phyloP scores from a whole-genome alignment of 2,113 vertebrate species.

The Polypterus bichir region DNA sequence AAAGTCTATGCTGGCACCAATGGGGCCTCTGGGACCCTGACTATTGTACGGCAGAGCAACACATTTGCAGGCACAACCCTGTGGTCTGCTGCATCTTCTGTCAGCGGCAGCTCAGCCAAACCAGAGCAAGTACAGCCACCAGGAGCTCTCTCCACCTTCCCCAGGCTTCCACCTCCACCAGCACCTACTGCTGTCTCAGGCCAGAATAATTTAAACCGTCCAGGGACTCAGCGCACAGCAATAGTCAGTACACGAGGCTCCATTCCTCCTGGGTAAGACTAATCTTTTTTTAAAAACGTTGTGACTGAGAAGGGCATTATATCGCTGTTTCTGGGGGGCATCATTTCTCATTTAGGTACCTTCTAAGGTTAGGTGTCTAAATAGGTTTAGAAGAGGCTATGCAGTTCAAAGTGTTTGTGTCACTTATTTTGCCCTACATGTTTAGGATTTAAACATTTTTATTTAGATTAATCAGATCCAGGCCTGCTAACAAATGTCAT shows the following conservation, averaged over 20 bases:
- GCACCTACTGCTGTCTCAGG: constrained; percentile 57
- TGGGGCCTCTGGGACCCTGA: constrained; percentile 26
- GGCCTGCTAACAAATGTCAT: too few species aligned
- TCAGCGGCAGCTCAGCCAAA: constrained; percentile 30
- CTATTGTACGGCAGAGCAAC: constrained; percentile 70
- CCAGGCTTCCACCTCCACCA: constrained; percentile 39
- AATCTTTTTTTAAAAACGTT: too few species aligned
- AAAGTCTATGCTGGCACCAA: constrained; percentile 49
- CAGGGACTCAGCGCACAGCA: constrained; percentile 64
- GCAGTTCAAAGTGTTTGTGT: too few species aligned
- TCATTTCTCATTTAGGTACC: too few species aligned
- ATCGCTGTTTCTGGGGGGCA: too few species aligned
- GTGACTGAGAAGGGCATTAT: too few species aligned
- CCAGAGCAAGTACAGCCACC: constrained; percentile 54
- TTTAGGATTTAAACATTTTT: too few species aligned
- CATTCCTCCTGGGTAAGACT: constrained; percentile 75
- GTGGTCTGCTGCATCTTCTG: constrained; percentile 46
- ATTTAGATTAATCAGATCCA: too few species aligned
- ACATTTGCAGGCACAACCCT: constrained; percentile 68
- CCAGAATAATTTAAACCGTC: constrained; percentile 89
- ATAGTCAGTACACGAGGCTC: constrained; percentile 56
- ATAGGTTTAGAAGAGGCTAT: too few species aligned
- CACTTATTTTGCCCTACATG: too few species aligned
- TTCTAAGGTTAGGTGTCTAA: too few species aligned
- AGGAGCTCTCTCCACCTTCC: constrained; percentile 42